Base-by-base conservation (phyloP, 2,113 vertebrate genomes). In the Parus major region DNA sequence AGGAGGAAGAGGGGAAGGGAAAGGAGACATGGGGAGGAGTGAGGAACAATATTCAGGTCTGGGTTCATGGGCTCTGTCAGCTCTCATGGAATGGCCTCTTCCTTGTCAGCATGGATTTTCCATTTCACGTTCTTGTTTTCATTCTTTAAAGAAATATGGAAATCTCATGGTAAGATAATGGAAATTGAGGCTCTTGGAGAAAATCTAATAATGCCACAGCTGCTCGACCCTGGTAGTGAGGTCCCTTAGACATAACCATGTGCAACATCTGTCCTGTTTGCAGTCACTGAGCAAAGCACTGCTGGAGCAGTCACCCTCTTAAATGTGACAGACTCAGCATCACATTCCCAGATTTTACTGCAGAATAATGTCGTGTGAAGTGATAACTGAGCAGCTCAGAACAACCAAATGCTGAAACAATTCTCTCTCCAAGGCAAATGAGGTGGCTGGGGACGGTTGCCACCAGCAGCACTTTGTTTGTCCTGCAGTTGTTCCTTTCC, bases 21-120 rank as follows among this genome's bases (percentile, higher is more conserved):
- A 33, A 73, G 23, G 44, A 56, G 28, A 55, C 9, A 2, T 0
- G 2, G 13, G 23, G 22, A 73, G 5, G 11, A 73, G 4, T 7
- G 5, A 44, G 35, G 8, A 66, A 4, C 73, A 14, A 24, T 23
- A 21, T 29, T 27, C 29, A 16, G 22, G 29, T 70, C 56, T 73
- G 1, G 4, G 61, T 23, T 61, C 28, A 15, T 3, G 8, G 63
- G 41, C 9, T 81, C 56, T 11, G 4, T 11, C 66, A 53, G 66
- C 31, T 63, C 46, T 65, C 35, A 19, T 9, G 29, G 70, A 60
- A 69, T 3, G 0, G 53, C 14, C 15, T 49, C 13, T 72, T 35
- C 8, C 41, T 83, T 39, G 4, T 21, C 39, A 88, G 29, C 6
- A n/a, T 71, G 12, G 33, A 13, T 53, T 81, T 91, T 28, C 52